Base-by-base conservation (phyloP, 1,140 invertebrate genomes). In the Musca vetustissima region DNA sequence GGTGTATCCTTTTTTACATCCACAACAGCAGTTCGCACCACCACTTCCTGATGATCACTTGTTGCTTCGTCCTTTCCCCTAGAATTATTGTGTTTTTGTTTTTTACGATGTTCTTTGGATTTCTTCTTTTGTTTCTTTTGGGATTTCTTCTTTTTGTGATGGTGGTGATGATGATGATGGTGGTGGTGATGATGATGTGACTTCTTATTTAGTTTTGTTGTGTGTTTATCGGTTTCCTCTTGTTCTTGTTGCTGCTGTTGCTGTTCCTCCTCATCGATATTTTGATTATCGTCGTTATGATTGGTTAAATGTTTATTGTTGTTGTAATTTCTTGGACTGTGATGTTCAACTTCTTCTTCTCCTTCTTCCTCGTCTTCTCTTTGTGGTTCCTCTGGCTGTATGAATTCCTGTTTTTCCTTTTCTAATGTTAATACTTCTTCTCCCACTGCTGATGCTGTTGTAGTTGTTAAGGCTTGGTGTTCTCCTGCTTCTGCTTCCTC, bases 141-240 rank as follows among this genome's bases (percentile, higher is more conserved):
- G 14, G 78, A 80, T 68, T 80, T 80, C 69, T 80, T 80, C 71
- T 75, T 78, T 64, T 80, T 80, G 66, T 76, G 76, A 68, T 80
- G 75, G 13, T 61, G 57, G 13, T 55, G 53, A 55, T 55, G 50
- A 22, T 65, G 64, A 53, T 53, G 53, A 24, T 66, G 64, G 15
- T 32, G 25, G n/a, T 66, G 49, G 49, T 50, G 64, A 50, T 50
- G 49, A 49, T 50, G 64, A 66, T 50, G 49, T 25, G 64, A 66
- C 50, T 52, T 52, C 50, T 48, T 66, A 66, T 66, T 24, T 66
- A 22, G 13, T 61, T 61, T 61, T 43, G 36, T 9, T 43, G 21
- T 55, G n/a, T 59, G n/a, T 59, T 25, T 19, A 1, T 59, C 55
- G n/a, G n/a, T n/a, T 24, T 32, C 24, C 22, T 61, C 57, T 8